phyloP scores from a whole-genome alignment of 1,140 invertebrate species.

The Anastatus disparis region DNA sequence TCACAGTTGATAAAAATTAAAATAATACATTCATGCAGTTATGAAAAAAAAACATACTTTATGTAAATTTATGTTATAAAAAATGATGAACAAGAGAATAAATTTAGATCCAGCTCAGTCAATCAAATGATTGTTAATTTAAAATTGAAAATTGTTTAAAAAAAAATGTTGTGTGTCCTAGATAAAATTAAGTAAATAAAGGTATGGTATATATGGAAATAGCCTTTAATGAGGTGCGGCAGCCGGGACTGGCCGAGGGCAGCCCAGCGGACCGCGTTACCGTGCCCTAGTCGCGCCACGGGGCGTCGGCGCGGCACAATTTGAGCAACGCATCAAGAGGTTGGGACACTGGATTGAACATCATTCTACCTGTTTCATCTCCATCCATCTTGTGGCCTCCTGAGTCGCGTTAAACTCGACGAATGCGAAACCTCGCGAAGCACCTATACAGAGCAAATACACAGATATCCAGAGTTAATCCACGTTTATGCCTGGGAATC shows the following conservation, averaged over 20 bases:
- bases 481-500: conserved; percentile 66
- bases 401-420: conserved; percentile 92
- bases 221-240: conserved; percentile 63
- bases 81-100: neutral
- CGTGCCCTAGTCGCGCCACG: conserved; percentile 62
- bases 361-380: conserved; percentile 87
- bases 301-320: conserved; percentile 62
- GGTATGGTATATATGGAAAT: conserved; percentile 58
- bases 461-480: conserved; percentile 69
- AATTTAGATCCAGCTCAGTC: conserved; percentile 35
- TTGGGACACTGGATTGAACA: conserved; percentile 64
- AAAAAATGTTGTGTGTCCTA: conserved; percentile 26
- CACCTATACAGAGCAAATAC: conserved; percentile 79
- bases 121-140: too few relatives aligned
- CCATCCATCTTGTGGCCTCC: conserved; percentile 93
- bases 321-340: conserved; percentile 61
- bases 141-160: too few relatives aligned
- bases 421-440: conserved; percentile 92
- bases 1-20: too few relatives aligned
- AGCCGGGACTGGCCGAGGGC: conserved; percentile 60
- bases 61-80: neutral
- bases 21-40: too few relatives aligned
- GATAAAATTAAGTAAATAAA: conserved; percentile 55
- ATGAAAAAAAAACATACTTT: too few relatives aligned
- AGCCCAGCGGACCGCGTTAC: conserved; percentile 64